phyloP scores from a whole-genome alignment of 2,797 vertebrate species.

The Helarctos malayanus region DNA sequence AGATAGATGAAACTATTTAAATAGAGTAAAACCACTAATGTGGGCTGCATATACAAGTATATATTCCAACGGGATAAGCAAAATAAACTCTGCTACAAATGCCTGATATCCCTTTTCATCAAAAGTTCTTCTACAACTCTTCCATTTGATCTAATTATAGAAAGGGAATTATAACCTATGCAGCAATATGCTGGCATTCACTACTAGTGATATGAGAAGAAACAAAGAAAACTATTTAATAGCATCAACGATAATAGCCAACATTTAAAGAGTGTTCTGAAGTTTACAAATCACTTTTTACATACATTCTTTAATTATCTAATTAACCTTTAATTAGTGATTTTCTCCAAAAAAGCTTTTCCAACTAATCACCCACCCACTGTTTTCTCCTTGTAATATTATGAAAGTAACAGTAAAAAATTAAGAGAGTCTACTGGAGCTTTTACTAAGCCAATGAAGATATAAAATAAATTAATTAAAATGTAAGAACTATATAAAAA shows the following conservation, averaged over 20 bases:
- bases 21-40: not conserved
- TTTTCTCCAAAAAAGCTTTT: conserved; percentile 10
- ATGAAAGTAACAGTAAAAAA: not conserved
- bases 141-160: not conserved
- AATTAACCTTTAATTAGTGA: conserved; percentile 59
- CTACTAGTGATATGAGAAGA: not conserved
- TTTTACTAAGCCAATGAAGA: not conserved
- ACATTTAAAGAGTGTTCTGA: not conserved
- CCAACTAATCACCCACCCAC: not conserved
- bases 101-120: not conserved
- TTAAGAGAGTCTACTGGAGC: not conserved
- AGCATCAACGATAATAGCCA: not conserved
- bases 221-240: conserved; percentile 3
- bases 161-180: not conserved
- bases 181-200: not conserved
- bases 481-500: not conserved
- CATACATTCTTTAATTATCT: conserved; percentile 5
- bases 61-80: not conserved
- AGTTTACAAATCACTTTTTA: conserved; percentile 44
- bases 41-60: not conserved
- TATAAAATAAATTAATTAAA: conserved; percentile 16
- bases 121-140: not conserved
- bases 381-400: not conserved
- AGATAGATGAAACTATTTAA: not conserved
- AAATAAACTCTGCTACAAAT: not conserved